A percentile compares a stretch with the other conserved stretches of the same genome.
Evolutionary conservation across 2,888 invertebrate species (phyloP).

Genomic region (Sesamia inferens): DNA sequence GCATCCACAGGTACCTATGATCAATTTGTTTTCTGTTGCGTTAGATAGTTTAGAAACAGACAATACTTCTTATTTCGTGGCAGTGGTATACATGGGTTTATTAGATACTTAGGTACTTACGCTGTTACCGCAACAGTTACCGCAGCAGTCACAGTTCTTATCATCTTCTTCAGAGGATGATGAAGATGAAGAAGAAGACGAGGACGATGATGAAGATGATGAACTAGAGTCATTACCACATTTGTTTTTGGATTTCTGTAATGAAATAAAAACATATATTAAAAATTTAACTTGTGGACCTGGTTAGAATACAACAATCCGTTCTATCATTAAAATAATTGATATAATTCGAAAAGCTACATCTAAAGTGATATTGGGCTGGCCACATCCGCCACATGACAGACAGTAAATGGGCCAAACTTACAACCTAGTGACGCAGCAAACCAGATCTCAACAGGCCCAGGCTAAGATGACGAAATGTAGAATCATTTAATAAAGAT

Average conservation of each 20-base stretch:
- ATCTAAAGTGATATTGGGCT: neutral
- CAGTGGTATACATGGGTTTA: neutral
- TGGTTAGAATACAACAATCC: neutral
- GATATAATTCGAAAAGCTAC: neutral
- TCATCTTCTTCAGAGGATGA: conserved; percentile 70
- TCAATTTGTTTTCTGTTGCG: too few species aligned
- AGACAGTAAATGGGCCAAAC: neutral
- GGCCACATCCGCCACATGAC: neutral
- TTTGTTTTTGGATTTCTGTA: conserved; percentile 61
- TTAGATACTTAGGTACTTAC: conserved; percentile 16
- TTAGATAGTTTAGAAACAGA: neutral
- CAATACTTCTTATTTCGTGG: neutral
- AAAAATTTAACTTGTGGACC: neutral
- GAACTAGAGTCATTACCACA: conserved; percentile 45
- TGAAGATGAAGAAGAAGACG: conserved; percentile 62
- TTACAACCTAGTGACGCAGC: neutral
- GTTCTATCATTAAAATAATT: neutral
- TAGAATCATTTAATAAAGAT: neutral
- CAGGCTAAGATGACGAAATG: neutral
- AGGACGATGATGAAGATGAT: conserved; percentile 46
- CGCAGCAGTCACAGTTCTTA: conserved; percentile 52
- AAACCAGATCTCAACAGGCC: too few species aligned
- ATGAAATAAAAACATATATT: conserved; percentile 17
- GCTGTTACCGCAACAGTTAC: conserved; percentile 35
- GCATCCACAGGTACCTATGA: neutral